A percentile compares a stretch with the other conserved stretches of the same genome.
phyloP scores from a whole-genome alignment of 2,888 invertebrate species.

The Allacma fusca region DNA sequence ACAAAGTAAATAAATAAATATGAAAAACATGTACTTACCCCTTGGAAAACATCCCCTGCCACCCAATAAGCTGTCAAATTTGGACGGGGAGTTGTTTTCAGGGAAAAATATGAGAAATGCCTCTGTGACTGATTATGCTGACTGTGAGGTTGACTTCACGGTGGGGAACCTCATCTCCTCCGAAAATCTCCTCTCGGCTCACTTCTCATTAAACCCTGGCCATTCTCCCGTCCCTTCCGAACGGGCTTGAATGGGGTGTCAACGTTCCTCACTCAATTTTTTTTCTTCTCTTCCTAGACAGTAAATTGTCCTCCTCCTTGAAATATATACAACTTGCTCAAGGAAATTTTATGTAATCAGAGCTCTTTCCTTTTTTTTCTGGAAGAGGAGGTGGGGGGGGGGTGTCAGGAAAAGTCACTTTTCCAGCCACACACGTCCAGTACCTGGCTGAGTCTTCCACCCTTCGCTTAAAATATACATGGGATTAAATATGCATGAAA shows the following conservation, averaged over 20 bases:
- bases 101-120: too few relatives aligned
- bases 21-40: background rate
- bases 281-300: too few relatives aligned
- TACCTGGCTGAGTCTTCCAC: too few relatives aligned
- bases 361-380: background rate
- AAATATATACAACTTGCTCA: background rate
- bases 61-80: constrained; percentile 8
- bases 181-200: background rate
- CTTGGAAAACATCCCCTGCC: background rate
- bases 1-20: background rate
- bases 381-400: too few relatives aligned
- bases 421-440: too few relatives aligned
- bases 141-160: constrained; percentile 3
- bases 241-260: background rate
- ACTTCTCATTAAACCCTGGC: constrained; percentile 9
- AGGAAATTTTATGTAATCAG: constrained; percentile 1
- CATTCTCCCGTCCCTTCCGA: background rate
- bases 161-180: constrained; percentile 16
- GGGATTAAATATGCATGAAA: too few relatives aligned
- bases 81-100: background rate
- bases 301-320: background rate
- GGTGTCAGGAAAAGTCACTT: too few relatives aligned
- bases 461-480: too few relatives aligned
- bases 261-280: background rate
- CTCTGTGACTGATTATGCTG: background rate